Evolutionary conservation across 2,113 vertebrate species (phyloP), one percentile per base, ranked within the genome.

Genomic region (Alligator mississippiensis): DNA sequence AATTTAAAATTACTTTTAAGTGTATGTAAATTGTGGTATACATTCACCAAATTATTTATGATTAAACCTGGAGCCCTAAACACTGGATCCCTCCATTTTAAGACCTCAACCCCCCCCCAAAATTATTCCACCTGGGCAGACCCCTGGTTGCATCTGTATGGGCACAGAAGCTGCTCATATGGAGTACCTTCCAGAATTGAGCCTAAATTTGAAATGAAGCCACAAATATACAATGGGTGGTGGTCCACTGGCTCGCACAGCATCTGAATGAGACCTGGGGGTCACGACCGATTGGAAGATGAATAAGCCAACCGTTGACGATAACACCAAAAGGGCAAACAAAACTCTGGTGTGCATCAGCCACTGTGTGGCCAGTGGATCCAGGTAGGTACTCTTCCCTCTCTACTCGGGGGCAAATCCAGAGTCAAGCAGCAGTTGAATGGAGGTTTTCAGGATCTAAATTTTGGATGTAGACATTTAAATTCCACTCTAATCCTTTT

Each of bases 1-100:
- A 92, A 90, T 91, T 95, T 92, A 62, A 91, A 95, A 94, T 38
- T 89, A 15, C 14, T 85, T 95, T 93, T 88, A 18, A 68, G 88
- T 88, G 84, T 77, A 92, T 84, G 87, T 62, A 90, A 92, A 66
- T 78, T 72, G 14, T 84, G 11, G 55, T 17, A 74, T 87, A 88
- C 86, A 95, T 85, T 80, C 91, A 92, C 58, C 22, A 81, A 86
- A 88, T 92, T 62, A 75, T 5, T 83, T 88, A 86, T 82, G 80
- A 62, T 90, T 66, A 83, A 11, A 72, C 64, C 84, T 68, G 4
- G 57, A 75, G 80, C 27, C 77, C 55, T 9, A 25, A 17, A 63
- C 15, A 63, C 47, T 47, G 76, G 6, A 4, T 17, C 63, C 7
- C n/a, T 68, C 25, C 6, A 55, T 21, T 59, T 2, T 66, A 77